phyloP scores from a whole-genome alignment of 2,888 invertebrate genomes.

The Trachelus stipa region DNA sequence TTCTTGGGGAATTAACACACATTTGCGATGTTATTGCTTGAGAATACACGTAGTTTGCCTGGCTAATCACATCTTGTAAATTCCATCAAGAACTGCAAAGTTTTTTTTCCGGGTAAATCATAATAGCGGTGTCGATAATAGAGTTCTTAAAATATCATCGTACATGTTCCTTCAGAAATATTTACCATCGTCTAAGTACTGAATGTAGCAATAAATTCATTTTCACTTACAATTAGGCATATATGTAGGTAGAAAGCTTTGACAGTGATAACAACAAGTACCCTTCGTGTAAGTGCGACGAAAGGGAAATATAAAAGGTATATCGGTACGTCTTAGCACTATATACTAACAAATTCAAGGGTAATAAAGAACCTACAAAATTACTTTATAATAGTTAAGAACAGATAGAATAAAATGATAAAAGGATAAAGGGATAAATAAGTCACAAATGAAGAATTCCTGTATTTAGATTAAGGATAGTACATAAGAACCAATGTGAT shows the following conservation, averaged over 20 bases:
- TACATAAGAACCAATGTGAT: no score
- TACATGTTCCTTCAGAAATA: neutral
- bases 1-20: constrained; percentile 99
- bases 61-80: constrained; percentile 73
- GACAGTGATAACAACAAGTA: neutral
- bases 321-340: no score
- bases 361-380: no score
- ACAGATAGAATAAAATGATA: neutral
- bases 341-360: no score
- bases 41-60: constrained; percentile 97
- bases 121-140: neutral
- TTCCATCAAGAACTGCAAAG: neutral
- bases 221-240: no score
- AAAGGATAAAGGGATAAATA: no score
- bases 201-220: no score
- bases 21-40: constrained; percentile 98
- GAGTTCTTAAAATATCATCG: neutral
- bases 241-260: neutral
- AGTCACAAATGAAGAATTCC: no score
- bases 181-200: no score
- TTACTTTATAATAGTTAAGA: neutral
- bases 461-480: no score
- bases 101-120: neutral
- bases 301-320: no score
- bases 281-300: no score